These are phyloP conservation scores for Lutraria lutraria DNA, from an alignment of 2,888 invertebrate species.

Conservation along the genomic window DNA sequence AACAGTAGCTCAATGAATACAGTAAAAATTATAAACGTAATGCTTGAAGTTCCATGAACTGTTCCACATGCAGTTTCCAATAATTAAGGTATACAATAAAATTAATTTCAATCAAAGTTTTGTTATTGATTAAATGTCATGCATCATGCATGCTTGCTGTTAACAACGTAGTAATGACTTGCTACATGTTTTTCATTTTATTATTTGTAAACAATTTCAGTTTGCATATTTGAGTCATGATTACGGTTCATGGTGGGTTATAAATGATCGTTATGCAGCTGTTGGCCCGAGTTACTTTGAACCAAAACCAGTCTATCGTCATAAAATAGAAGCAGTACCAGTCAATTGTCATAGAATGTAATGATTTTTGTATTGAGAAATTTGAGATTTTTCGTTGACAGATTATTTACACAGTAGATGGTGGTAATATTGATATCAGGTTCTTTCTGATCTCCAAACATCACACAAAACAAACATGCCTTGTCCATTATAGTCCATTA, in stretches of 20 bases:
- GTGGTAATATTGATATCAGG: slow-evolving; percentile 1
- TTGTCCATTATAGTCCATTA: neutral
- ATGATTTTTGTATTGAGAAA: slow-evolving; percentile 21
- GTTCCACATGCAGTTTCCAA: too few species aligned
- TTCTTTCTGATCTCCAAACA: neutral
- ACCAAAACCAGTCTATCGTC: neutral
- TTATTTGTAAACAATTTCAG: neutral
- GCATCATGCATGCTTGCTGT: too few species aligned
- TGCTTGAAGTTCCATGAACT: too few species aligned
- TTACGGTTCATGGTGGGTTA: neutral
- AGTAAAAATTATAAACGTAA: too few species aligned
- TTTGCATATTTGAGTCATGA: neutral
- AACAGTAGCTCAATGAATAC: too few species aligned
- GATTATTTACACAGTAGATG: slow-evolving; percentile 6
- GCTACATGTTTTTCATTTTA: neutral
- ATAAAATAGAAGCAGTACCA: neutral
- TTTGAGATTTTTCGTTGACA: neutral
- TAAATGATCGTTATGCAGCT: neutral
- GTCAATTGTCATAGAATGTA: neutral
- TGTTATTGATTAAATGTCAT: too few species aligned
- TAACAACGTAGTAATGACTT: too few species aligned
- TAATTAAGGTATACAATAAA: too few species aligned
- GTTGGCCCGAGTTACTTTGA: neutral
- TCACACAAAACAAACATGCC: neutral
- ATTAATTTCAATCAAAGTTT: too few species aligned